Conservation (phyloP, 2,797 vertebrate species). For the Acrossocheilus wenchowensis region DNA sequence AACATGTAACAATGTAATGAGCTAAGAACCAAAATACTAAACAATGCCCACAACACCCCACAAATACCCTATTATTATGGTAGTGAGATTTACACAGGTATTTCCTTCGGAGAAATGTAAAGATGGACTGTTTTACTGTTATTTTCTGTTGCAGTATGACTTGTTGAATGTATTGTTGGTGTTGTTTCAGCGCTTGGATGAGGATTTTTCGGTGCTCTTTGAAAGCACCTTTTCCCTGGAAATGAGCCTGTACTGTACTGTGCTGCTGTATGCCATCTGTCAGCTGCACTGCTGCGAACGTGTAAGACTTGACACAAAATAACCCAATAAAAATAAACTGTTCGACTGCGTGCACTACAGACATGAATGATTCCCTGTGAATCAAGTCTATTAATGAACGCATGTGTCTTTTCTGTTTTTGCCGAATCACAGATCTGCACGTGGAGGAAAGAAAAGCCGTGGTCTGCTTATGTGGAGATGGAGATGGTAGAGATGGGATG, state of each 20-base stretch:
- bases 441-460: not conserved
- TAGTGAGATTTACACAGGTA: no score
- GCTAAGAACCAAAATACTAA: no score
- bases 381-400: not conserved
- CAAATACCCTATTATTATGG: no score
- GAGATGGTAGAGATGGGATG: not conserved
- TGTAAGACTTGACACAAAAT: not conserved
- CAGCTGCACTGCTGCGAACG: constrained; percentile 4
- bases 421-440: not conserved
- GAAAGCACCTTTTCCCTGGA: constrained; percentile 16
- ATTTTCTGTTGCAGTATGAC: not conserved
- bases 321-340: not conserved
- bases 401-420: not conserved
- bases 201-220: not conserved
- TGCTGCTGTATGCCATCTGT: constrained; percentile 29
- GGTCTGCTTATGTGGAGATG: not conserved
- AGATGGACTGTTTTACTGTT: not conserved
- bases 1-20: no score
- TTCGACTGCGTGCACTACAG: no score
- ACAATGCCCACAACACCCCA: no score
- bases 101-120: not conserved
- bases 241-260: not conserved
- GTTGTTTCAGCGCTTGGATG: constrained; percentile 20
- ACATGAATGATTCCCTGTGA: not conserved
- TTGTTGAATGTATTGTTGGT: not conserved